Evolutionary conservation across 2,888 invertebrate species (phyloP), one percentile per base, ranked within the genome.

Genomic region (Sthenelais limicola): DNA sequence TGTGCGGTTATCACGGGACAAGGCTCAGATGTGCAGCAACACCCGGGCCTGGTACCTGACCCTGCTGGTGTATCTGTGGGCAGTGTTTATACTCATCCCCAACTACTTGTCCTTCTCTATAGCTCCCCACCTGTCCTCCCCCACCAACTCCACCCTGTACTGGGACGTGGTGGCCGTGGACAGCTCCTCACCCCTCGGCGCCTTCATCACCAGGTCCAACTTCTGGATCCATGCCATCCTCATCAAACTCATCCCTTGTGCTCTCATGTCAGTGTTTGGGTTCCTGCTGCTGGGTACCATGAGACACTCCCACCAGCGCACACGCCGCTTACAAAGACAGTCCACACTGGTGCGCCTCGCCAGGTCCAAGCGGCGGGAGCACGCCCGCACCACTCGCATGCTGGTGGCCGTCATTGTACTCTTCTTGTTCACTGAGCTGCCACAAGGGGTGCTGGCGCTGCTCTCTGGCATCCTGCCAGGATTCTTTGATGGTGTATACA

Each of bases 201-300:
- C 21, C 1, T 32, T 67, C 3, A 74, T 76, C 9, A 70, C 73
- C 4, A 54, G 49, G 7, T 38, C 74, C 32, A 76, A 73, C 62
- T 76, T 70, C 72, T 77, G 95, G 92, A 92, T 96, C 82, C 97
- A 97, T 88, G 93, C 95, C 87, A 94, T 96, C 9, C 92, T 96
- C 76, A 93, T 96, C 79, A 97, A 97, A 89, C 89, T 97, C 70
- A 92, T 96, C 78, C 97, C 97, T 3, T 95, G 97, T 86, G 90
- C 94, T 73, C 92, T 94, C 0, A 90, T 97, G 73, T 96, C 96
- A 0, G 91, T 94, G 9, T 88, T 89, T 72, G 88, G 89, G 0
- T 84, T 84, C 24, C 79, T 89, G 21, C 80, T 89, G 30, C 71
- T 86, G 5, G 48, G 58, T 21, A 68, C 77, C n/a, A 74, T 77